These are phyloP conservation scores for Cepphus grylle DNA, from an alignment of 2,113 vertebrate genomes.

Conservation along the genomic window DNA sequence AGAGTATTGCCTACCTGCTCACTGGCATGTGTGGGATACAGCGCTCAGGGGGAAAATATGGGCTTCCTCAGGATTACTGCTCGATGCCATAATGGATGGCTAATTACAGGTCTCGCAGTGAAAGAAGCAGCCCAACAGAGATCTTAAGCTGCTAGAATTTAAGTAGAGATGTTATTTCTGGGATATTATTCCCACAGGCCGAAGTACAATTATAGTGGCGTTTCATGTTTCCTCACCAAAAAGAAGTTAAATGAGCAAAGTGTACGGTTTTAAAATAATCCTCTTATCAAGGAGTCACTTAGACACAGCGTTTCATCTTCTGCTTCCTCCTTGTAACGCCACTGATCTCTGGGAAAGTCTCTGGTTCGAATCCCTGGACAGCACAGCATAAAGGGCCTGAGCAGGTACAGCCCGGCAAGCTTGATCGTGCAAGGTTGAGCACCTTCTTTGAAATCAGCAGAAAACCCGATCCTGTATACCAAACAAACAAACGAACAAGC, in stretches of 20 bases:
- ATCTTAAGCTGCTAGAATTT: slow-evolving; percentile 31
- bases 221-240: background rate
- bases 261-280: background rate
- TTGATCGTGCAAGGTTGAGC: background rate
- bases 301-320: background rate
- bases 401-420: background rate
- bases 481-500: background rate
- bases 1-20: background rate
- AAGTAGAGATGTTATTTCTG: background rate
- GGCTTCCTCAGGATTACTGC: slow-evolving; percentile 28
- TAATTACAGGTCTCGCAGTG: slow-evolving; percentile 54
- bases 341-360: background rate
- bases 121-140: slow-evolving; percentile 12
- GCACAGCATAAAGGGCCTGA: background rate
- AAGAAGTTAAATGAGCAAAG: background rate
- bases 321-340: background rate
- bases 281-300: background rate
- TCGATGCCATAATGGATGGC: background rate
- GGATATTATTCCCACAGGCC: slow-evolving; percentile 45
- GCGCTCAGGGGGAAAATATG: background rate
- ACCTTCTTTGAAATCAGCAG: background rate
- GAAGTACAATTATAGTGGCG: background rate
- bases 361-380: background rate
- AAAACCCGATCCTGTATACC: background rate
- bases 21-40: background rate